A percentile compares a stretch with the other conserved stretches of the same genome.
Conservation (phyloP, 2,888 invertebrate genomes). For the Nemotelus nigrinus region DNA sequence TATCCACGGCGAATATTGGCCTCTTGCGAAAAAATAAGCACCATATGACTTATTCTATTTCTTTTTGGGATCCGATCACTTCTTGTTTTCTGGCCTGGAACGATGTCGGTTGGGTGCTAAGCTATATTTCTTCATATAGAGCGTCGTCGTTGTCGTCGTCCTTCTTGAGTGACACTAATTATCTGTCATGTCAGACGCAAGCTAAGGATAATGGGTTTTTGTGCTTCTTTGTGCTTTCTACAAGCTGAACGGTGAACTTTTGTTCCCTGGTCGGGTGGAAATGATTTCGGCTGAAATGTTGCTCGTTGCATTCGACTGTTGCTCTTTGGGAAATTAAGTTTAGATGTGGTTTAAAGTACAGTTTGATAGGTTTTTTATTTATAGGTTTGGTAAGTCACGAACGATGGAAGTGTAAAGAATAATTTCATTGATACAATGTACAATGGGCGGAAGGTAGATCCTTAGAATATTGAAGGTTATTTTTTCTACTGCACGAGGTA, state of each 20-base stretch:
- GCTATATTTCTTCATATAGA: not conserved
- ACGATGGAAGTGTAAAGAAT: too few species aligned
- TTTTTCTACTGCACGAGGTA: too few species aligned
- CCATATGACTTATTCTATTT: conserved; percentile 26
- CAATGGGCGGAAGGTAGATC: too few species aligned
- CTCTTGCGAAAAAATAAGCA: not conserved
- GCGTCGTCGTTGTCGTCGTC: not conserved
- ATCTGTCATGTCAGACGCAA: conserved; percentile 47
- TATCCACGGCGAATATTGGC: not conserved
- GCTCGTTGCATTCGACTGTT: conserved; percentile 1
- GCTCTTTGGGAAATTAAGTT: not conserved
- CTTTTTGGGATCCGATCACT: not conserved
- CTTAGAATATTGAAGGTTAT: too few species aligned
- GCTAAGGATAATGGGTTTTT: conserved; percentile 43
- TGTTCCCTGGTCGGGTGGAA: conserved; percentile 35
- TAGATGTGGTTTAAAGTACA: too few species aligned
- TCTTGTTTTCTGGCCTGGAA: not conserved
- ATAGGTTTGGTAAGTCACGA: too few species aligned
- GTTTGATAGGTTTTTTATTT: too few species aligned
- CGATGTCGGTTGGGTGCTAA: not conserved
- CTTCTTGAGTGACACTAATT: conserved; percentile 47
- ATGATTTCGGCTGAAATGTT: conserved; percentile 21
- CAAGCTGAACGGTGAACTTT: conserved; percentile 3
- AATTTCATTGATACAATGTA: too few species aligned
- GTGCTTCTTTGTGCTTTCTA: conserved; percentile 32